Conservation (phyloP, 2,797 vertebrate species). For the Tokudaia muenninki region DNA sequence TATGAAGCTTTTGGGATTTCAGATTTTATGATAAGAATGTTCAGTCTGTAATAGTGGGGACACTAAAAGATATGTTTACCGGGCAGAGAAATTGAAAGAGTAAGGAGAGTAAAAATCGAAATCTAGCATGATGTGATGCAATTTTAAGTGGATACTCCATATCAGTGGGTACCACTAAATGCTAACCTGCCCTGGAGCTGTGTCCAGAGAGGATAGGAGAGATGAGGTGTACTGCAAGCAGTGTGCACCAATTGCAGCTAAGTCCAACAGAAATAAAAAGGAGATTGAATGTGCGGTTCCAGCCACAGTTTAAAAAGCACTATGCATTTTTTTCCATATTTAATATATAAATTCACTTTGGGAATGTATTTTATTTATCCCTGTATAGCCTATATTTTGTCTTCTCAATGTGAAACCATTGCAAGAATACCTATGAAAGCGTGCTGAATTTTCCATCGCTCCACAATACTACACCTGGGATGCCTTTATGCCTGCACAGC, state of each 20-base stretch:
- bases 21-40: not conserved
- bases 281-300: not conserved
- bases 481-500: not conserved
- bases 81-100: not conserved
- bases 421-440: not conserved
- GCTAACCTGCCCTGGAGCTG: too few relatives aligned
- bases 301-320: not conserved
- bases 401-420: not conserved
- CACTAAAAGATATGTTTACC: not conserved
- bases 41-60: not conserved
- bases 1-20: not conserved
- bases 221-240: rapidly evolving
- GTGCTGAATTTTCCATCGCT: not conserved
- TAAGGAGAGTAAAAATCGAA: not conserved
- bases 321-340: not conserved
- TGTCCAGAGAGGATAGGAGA: not conserved
- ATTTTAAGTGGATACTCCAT: not conserved
- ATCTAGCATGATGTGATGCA: not conserved
- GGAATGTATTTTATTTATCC: not conserved
- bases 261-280: not conserved
- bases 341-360: not conserved
- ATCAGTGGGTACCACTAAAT: not conserved
- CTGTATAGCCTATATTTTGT: not conserved
- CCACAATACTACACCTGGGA: not conserved
- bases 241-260: not conserved